These are phyloP conservation scores for Plectropomus leopardus DNA, from an alignment of 2,113 vertebrate species.

Conservation along the genomic window DNA sequence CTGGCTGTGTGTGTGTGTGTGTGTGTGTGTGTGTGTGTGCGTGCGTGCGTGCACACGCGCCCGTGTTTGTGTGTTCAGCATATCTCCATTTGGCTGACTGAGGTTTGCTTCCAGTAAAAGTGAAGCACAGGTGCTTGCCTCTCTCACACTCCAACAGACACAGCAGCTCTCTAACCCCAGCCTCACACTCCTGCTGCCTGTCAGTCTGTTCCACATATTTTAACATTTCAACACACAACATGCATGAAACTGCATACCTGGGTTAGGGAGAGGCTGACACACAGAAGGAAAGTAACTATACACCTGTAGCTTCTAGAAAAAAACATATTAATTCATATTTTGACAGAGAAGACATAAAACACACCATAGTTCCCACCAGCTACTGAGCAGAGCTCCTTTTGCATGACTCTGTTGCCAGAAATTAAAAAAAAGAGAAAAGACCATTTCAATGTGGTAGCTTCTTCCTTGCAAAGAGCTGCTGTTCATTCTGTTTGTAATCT, in stretches of 20 bases:
- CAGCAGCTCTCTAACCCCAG: conserved; percentile 15
- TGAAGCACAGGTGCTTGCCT: conserved; percentile 54
- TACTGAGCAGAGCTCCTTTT: no score
- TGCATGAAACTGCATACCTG: not conserved
- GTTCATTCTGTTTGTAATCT: no score
- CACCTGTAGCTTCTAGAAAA: not conserved
- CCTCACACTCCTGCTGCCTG: conserved; percentile 15
- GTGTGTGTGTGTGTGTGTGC: conserved; percentile 13
- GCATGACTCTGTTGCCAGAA: no score
- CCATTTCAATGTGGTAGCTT: no score
- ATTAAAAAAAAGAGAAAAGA: no score
- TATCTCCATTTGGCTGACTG: conserved; percentile 66
- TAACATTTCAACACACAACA: conserved; percentile 10
- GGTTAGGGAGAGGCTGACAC: not conserved
- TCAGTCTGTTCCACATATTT: conserved; percentile 15
- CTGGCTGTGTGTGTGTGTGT: conserved; percentile 15
- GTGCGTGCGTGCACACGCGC: conserved; percentile 18
- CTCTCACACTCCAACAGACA: conserved; percentile 25
- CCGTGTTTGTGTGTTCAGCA: conserved; percentile 26
- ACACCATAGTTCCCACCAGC: not conserved
- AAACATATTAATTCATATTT: not conserved
- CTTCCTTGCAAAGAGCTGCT: no score
- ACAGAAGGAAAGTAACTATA: not conserved
- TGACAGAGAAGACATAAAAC: not conserved
- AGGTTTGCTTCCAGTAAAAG: conserved; percentile 57